Conservation (phyloP, 2,113 vertebrate genomes). For the Thalassarche chlororhynchos region DNA sequence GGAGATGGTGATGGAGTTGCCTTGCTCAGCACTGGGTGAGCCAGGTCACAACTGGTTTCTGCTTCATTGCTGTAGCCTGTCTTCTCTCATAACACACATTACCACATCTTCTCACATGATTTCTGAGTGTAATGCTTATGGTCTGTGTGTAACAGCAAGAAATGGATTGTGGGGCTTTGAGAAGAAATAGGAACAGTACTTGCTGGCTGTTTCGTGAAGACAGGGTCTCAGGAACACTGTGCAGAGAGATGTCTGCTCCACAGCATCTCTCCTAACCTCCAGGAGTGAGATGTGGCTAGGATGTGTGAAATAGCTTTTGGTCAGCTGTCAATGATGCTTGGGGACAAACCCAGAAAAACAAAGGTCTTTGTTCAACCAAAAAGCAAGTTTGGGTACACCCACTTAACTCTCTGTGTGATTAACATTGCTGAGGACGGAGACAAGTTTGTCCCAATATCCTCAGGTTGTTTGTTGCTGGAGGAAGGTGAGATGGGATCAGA, state of each 20-base stretch:
- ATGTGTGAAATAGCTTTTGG: neutral
- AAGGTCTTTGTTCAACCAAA: neutral
- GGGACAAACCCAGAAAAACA: neutral
- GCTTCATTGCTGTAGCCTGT: neutral
- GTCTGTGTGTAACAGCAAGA: neutral
- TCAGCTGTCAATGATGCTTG: neutral
- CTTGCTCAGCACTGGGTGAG: neutral
- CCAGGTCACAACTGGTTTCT: neutral
- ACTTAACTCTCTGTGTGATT: neutral
- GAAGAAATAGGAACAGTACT: neutral
- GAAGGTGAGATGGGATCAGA: neutral
- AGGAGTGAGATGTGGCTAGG: neutral
- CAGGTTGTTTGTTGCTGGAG: neutral
- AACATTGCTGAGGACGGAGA: neutral
- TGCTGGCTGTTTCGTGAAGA: neutral
- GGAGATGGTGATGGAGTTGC: neutral
- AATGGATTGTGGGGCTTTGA: neutral
- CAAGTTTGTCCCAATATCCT: neutral
- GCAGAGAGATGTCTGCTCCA: neutral
- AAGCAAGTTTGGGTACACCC: neutral
- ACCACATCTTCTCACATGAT: neutral
- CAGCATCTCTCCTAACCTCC: neutral
- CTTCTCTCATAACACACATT: neutral
- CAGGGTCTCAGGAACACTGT: neutral
- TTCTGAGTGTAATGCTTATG: neutral